A percentile compares a stretch with the other conserved stretches of the same genome.
phyloP scores from a whole-genome alignment of 2,888 invertebrate genomes.

The Diplazon laetatorius region DNA sequence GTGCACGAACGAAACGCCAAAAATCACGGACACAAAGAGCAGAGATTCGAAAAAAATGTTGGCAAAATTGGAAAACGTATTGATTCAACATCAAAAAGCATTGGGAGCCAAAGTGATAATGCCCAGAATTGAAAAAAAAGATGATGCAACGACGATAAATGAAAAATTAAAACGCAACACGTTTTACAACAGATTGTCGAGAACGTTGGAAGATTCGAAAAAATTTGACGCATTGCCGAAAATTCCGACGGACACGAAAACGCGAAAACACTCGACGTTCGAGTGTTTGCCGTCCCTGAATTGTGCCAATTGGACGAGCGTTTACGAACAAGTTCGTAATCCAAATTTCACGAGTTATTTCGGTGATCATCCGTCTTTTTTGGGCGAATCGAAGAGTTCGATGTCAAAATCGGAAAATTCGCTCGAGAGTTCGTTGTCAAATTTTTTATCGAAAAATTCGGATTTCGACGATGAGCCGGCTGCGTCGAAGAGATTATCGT shows the following conservation, averaged over 20 bases:
- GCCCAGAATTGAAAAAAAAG: slow-evolving; percentile 66
- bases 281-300: slow-evolving; percentile 81
- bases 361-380: slow-evolving; percentile 38
- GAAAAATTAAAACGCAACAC: slow-evolving; percentile 64
- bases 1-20: slow-evolving; percentile 11
- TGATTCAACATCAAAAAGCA: slow-evolving; percentile 83
- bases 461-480: slow-evolving; percentile 55
- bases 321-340: slow-evolving; percentile 61
- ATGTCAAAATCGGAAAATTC: slow-evolving; percentile 61
- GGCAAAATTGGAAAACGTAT: slow-evolving; percentile 86
- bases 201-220: slow-evolving; percentile 63
- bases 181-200: slow-evolving; percentile 68
- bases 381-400: slow-evolving; percentile 25
- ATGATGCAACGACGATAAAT: slow-evolving; percentile 74
- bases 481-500: slow-evolving; percentile 62
- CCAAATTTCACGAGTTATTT: slow-evolving; percentile 67
- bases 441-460: slow-evolving; percentile 54
- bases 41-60: slow-evolving; percentile 85
- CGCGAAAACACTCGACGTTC: slow-evolving; percentile 66
- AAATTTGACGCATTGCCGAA: slow-evolving; percentile 53
- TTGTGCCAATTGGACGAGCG: slow-evolving; percentile 72
- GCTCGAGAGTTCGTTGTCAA: slow-evolving; percentile 45
- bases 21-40: not conserved
- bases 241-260: slow-evolving; percentile 54
- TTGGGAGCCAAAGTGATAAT: slow-evolving; percentile 68